These are phyloP conservation scores for Elephantulus edwardii DNA, from an alignment of 2,113 vertebrate genomes.

Conservation along the genomic window DNA sequence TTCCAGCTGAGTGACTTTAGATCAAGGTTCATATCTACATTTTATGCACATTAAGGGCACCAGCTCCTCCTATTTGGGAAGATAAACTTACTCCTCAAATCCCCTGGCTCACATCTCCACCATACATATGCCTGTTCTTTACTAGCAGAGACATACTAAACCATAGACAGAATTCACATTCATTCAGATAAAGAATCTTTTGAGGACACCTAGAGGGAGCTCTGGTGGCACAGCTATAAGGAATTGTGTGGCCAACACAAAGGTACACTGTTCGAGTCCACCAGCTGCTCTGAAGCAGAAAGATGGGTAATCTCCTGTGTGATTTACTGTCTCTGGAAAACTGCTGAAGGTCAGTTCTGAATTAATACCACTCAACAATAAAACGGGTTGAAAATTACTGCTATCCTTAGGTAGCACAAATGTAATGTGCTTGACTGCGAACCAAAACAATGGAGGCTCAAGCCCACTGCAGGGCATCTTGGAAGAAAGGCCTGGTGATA, in stretches of 20 bases:
- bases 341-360: no score
- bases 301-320: no score
- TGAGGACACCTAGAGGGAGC: neutral
- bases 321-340: no score
- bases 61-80: neutral
- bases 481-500: neutral
- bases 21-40: neutral
- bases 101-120: fast-evolving
- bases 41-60: no score
- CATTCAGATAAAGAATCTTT: neutral
- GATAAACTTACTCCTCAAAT: neutral
- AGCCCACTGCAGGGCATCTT: neutral
- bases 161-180: neutral
- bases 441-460: neutral
- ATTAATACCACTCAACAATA: no score
- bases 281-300: no score
- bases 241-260: no score
- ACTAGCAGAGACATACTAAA: neutral
- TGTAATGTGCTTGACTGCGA: neutral
- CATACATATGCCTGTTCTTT: neutral
- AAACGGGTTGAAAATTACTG: no score
- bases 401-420: neutral
- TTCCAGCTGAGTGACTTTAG: neutral
- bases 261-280: no score
- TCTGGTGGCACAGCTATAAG: no score